Evolutionary conservation across 2,888 invertebrate genomes (phyloP), one percentile per base, ranked within the genome.

Genomic region (Zhengitettix transpicula): DNA sequence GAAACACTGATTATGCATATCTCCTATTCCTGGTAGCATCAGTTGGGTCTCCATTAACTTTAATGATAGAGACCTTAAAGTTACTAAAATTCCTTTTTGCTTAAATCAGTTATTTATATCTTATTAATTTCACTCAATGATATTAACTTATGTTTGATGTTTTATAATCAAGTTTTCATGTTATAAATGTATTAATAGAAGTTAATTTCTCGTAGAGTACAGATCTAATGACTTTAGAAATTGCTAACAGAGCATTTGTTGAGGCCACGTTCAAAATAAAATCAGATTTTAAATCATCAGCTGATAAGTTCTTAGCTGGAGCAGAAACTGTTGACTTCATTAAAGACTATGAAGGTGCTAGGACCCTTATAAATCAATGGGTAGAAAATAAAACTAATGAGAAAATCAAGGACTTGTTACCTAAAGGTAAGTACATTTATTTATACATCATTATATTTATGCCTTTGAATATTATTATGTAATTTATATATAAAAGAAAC

Each of bases 381-480:
- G 89, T 81, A 52, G 83, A 84, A 68, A 71, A 78, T 9, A 80
- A 88, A 68, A 97, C 97, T 0, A 83, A 88, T 58, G 73, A 85
- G 10, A 89, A 85, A 71, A 95, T 97, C 60, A 82, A 83, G 65
- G 78, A 92, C 67, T 75, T 97, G 1, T 73, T 97, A 56, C 70
- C 77, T 1, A 15, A 80, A 1, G 74, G 78, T 75, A 55, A 42
- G 40, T 47, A 44, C 17, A 28, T 7, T 9, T 56, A 11, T n/a
- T n/a, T n/a, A n/a, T n/a, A n/a, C n/a, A n/a, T n/a, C n/a, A n/a
- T n/a, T n/a, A n/a, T n/a, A n/a, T n/a, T n/a, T n/a, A n/a, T n/a
- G n/a, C n/a, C n/a, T n/a, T n/a, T n/a, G n/a, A n/a, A n/a, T n/a
- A n/a, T n/a, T n/a, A n/a, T n/a, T n/a, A n/a, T n/a, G n/a, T n/a